Conservation (phyloP, 30 jellyfish, hydroid and myxozoan genomes). For the Clytia hemisphaerica region DNA sequence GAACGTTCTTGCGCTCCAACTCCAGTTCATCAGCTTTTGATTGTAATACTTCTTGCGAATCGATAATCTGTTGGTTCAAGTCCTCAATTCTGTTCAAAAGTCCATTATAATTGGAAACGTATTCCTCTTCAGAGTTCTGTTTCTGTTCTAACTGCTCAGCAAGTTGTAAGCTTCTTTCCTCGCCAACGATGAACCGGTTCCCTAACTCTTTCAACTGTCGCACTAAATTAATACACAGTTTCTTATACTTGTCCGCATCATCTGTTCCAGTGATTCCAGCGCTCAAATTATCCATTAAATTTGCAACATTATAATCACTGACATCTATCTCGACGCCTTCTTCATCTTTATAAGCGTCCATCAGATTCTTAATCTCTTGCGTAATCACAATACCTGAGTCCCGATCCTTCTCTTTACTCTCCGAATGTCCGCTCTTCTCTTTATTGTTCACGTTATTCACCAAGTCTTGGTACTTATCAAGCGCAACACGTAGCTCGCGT, state of each 20-base stretch:
- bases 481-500: conserved; percentile 7
- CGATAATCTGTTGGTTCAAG: conserved; percentile 60
- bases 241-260: conserved; percentile 12
- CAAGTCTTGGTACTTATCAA: conserved; percentile 9
- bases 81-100: conserved; percentile 26
- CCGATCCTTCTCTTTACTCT: conserved; percentile 6
- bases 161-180: conserved; percentile 48
- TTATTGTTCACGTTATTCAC: not conserved
- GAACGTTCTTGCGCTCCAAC: conserved; percentile 73
- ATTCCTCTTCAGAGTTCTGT: conserved; percentile 14
- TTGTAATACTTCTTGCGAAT: conserved; percentile 59
- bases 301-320: no score
- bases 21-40: conserved; percentile 81
- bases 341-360: conserved; percentile 8
- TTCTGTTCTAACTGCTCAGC: conserved; percentile 51
- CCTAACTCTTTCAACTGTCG: conserved; percentile 37
- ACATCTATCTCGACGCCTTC: no score
- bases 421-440: conserved; percentile 7
- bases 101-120: conserved; percentile 4
- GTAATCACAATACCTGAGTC: conserved; percentile 18
- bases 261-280: conserved; percentile 15
- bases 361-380: not conserved
- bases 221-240: not conserved
- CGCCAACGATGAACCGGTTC: conserved; percentile 52
- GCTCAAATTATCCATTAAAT: no score